A percentile compares a stretch with the other conserved stretches of the same genome.
These are phyloP conservation scores for Lypha dubia DNA, from an alignment of 2,888 invertebrate genomes.

Conservation along the genomic window DNA sequence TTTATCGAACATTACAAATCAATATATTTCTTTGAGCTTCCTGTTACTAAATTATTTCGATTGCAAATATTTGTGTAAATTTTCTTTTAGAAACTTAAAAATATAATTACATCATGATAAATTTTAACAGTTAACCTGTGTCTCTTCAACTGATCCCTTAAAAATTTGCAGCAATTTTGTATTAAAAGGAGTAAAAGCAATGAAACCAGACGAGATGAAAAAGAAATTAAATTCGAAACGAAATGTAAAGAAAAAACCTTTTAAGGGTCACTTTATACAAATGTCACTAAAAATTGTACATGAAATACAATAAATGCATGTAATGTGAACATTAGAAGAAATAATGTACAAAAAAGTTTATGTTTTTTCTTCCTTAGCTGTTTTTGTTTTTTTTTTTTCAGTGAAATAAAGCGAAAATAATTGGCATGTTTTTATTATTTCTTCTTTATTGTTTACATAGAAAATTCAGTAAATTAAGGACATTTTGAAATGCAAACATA, in stretches of 20 bases:
- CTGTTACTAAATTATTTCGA: too few relatives aligned
- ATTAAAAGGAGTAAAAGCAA: background rate
- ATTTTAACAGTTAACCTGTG: background rate
- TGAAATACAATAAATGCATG: slow-evolving; percentile 68
- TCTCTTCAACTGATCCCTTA: background rate
- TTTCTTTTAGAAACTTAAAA: too few relatives aligned
- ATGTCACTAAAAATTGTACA: slow-evolving; percentile 69
- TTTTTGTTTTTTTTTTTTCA: too few relatives aligned
- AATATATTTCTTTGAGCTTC: too few relatives aligned
- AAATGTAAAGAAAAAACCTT: slow-evolving; percentile 55
- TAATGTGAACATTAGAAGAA: slow-evolving; percentile 61
- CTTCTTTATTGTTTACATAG: slow-evolving; percentile 15
- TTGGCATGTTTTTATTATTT: slow-evolving; percentile 37
- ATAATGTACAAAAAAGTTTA: slow-evolving; percentile 24
- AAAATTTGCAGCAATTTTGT: background rate
- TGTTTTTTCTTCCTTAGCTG: background rate
- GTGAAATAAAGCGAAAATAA: slow-evolving; percentile 48
- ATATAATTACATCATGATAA: too few relatives aligned
- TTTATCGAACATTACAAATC: too few relatives aligned
- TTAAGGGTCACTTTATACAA: slow-evolving; percentile 70
- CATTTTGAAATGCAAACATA: slow-evolving; percentile 5
- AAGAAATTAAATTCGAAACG: slow-evolving; percentile 43
- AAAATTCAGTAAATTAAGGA: slow-evolving; percentile 36
- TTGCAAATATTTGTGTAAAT: too few relatives aligned
- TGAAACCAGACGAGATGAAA: slow-evolving; percentile 23